phyloP scores from a whole-genome alignment of 2,797 vertebrate species.

The Pipistrellus kuhlii region DNA sequence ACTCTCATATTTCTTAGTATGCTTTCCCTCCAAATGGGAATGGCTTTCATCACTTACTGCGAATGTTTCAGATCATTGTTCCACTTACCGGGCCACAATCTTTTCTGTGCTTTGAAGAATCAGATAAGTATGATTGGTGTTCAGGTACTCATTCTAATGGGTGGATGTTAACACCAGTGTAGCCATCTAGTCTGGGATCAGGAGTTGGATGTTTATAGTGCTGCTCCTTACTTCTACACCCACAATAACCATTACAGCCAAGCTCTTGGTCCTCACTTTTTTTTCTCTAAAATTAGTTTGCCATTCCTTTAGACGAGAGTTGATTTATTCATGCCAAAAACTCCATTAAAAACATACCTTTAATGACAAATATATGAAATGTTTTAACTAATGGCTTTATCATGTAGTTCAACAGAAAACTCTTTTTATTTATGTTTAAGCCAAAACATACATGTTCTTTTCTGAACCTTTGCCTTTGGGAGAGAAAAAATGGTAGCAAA shows the following conservation, averaged over 20 bases:
- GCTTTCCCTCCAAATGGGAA: background rate
- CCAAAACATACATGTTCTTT: background rate
- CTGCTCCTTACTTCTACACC: background rate
- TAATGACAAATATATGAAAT: background rate
- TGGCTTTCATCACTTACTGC: background rate
- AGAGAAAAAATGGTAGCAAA: constrained; percentile 9
- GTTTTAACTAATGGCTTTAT: background rate
- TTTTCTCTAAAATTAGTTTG: background rate
- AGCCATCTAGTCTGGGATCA: background rate
- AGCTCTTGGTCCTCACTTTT: background rate
- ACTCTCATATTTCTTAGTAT: background rate
- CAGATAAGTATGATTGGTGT: background rate
- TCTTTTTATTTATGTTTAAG: background rate
- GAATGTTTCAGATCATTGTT: background rate
- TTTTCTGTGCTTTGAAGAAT: background rate
- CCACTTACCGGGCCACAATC: background rate
- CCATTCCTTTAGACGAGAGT: background rate
- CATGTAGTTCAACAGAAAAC: background rate
- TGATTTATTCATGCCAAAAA: background rate
- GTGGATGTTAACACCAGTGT: background rate
- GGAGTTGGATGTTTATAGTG: background rate
- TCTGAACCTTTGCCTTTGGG: background rate
- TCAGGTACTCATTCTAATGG: background rate
- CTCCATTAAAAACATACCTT: background rate
- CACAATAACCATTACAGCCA: background rate